Evolutionary conservation across 2,888 invertebrate genomes (phyloP), one percentile per base, ranked within the genome.

Genomic region (Dynastes maya): DNA sequence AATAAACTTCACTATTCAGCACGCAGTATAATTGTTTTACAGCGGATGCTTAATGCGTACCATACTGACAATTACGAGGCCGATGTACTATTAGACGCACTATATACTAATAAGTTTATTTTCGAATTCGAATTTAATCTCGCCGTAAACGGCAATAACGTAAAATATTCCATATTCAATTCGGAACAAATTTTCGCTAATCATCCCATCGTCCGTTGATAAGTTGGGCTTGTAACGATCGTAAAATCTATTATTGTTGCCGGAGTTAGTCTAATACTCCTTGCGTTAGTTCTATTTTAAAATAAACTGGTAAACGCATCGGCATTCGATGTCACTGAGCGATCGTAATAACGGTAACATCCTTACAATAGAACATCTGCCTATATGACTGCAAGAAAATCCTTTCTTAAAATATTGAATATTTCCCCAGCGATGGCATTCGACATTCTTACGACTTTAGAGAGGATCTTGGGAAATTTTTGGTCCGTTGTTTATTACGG

Each of bases 321-420:
- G 65, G 65, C 40, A 65, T 65, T 65, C 13, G 32, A 40, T 40
- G 65, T 40, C 61, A 61, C 29, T 32, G 37, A 65, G 40, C 32
- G 65, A n/a, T 16, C 9, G 65, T 65, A 65, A 65, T 65, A 65
- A 65, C 65, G 65, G 65, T 65, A 65, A 65, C 32, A 65, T 65
- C 40, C 40, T 40, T 65, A 65, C 37, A 40, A 65, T 65, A 37
- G 40, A 32, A 65, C 65, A 65, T 65, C 65, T 65, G 65, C 65
- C 40, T 11, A n/a, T 2, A 11, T n/a, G 63, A 29, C 37, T 65
- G 11, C 65, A 65, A 37, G 32, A 65, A 3, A 65, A 65, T 40
- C 65, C 65, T 40, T 61, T 64, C 5, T 65, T 65, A 65, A 65
- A 65, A 65, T 40, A 65, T 37, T 5, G 40, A 65, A 65, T 40